Evolutionary conservation across 2,888 invertebrate genomes (phyloP), one percentile per base, ranked within the genome.

Genomic region (Cistogaster globosa): DNA sequence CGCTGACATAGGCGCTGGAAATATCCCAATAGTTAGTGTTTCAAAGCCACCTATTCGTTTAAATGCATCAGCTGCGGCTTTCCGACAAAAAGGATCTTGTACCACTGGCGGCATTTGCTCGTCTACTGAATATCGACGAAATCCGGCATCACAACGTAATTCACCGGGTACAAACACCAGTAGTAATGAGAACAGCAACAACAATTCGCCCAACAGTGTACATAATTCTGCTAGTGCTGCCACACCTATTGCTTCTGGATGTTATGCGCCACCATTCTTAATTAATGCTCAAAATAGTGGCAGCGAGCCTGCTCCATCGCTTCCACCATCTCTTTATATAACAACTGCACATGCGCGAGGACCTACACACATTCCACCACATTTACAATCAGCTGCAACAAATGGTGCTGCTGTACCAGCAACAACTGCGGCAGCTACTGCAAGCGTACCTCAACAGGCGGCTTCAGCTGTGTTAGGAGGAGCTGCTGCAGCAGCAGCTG

Each of bases 171-270:
- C 92, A 84, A 92, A 92, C 87, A 91, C 90, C 60, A 89, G 86
- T 75, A 88, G 88, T 87, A 90, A 90, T 86, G 90, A 92, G 79
- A 92, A 92, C 87, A 92, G 92, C 87, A 93, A 90, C 88, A 92
- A 92, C 87, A 93, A 92, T 87, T 93, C 93, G 85, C 93, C 93
- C 68, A 93, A 92, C 88, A 93, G 92, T 89, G 89, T 91, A 88
- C 88, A 88, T 58, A 90, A 90, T 42, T 84, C 87, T 69, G 81
- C 81, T 78, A 83, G 68, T 76, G 80, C 72, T 65, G 77, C 84
- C 71, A 88, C 87, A 12, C 87, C 86, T 11, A 81, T 86, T 57
- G 76, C 84, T 67, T 53, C 84, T 68, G 84, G 82, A 75, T 84
- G 82, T 76, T 87, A 87, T 75, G 81, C 86, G 51, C 83, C 80